Base-by-base conservation (phyloP, 2,888 invertebrate genomes). In the Thalpophila matura region DNA sequence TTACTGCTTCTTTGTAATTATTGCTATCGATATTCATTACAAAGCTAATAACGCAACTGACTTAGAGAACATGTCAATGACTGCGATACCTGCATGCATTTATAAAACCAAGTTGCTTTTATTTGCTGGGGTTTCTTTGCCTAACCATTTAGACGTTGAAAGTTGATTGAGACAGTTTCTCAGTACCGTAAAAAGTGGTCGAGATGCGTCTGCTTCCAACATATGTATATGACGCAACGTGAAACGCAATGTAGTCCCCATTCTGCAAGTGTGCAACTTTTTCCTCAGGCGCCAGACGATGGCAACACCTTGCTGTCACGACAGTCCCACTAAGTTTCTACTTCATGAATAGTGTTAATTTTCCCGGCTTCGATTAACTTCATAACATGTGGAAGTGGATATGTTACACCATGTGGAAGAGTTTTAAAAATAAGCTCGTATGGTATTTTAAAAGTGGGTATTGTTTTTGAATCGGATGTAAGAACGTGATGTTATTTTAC, bases 221-320 rank as follows among this genome's bases (percentile, higher is more conserved):
- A 67, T 62, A 46, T 24, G 6, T 76, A 77, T 83, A 82, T 90
- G 91, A 90, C 79, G 89, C 86, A 91, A 91, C 85, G 91, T 84
- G 89, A 91, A 92, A 92, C 87, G 90, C 89, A 85, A 91, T 89
- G 88, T 82, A 80, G 85, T 86, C 85, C 80, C 79, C 77, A 78
- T 78, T 80, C 71, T 80, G 71, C 76, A 82, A 84, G 84, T 80
- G 81, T 78, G 74, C 89, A 86, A 89, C 89, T 92, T 91, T 91
- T 92, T 90, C 88, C 83, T 74, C 64, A 83, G 89, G 89, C 90
- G 90, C 88, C 91, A 87, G 86, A 81, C 85, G 65, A 66, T 76
- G 75, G 80, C 80, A 75, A 79, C 77, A 80, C 62, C 58, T 73
- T 26, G 60, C 63, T 62, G 59, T 72, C 68, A 70, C 82, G 81